Evolutionary conservation across 2,797 vertebrate species (phyloP).

Genomic region (Etheostoma perlongum): DNA sequence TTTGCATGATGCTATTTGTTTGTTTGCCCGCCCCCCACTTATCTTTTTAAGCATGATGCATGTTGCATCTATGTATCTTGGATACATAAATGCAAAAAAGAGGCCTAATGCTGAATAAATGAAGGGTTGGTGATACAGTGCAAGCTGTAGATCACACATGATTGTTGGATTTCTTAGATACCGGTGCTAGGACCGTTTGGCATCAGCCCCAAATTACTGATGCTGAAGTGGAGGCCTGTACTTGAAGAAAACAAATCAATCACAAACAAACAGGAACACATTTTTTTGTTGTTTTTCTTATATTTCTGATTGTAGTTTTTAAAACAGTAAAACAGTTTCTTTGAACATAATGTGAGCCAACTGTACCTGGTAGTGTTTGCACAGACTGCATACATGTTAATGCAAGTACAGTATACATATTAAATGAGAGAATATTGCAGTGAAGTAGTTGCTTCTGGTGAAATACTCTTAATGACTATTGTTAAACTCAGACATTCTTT

Average conservation of each 20-base stretch:
- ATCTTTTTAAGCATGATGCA: constrained; percentile 6
- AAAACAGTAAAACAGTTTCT: not conserved
- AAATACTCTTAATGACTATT: not conserved
- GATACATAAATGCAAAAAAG: constrained; percentile 23
- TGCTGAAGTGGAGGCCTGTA: constrained; percentile 21
- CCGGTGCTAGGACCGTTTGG: not conserved
- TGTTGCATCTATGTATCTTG: constrained; percentile 27
- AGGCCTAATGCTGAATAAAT: constrained; percentile 34
- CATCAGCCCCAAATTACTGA: constrained; percentile 5
- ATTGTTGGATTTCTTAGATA: not conserved
- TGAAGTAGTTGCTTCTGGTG: not conserved
- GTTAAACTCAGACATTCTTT: not conserved
- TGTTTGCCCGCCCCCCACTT: not conserved
- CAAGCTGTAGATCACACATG: not conserved
- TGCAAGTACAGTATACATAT: not conserved
- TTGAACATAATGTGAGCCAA: not conserved
- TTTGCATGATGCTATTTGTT: constrained; percentile 34
- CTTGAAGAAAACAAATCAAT: not conserved
- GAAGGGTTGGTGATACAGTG: not conserved
- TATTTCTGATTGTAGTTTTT: not conserved
- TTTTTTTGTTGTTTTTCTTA: no score
- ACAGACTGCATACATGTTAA: not conserved
- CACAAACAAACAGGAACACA: no score
- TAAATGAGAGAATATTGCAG: not conserved
- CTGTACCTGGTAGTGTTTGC: not conserved